Percentiles rank a stretch among this genome's conserved stretches.
These are phyloP conservation scores for Poecilia latipinna DNA, from an alignment of 2,113 vertebrate species.

Conservation along the genomic window DNA sequence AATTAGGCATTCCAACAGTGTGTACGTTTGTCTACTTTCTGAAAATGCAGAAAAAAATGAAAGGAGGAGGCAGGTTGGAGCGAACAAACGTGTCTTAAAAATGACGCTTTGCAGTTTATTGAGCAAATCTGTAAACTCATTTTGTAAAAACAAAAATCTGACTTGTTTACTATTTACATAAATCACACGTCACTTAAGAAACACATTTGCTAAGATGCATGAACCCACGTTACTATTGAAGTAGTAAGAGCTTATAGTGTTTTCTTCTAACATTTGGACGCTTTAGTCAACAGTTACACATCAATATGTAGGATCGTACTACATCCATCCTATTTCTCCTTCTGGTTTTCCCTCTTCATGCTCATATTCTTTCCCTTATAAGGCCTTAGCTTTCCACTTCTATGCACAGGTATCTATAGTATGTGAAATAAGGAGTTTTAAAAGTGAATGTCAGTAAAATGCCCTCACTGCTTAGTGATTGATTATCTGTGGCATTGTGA, in stretches of 20 bases:
- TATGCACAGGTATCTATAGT: constrained; percentile 76
- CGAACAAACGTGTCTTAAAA: constrained; percentile 11
- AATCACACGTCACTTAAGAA: not conserved
- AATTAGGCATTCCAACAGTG: constrained; percentile 45
- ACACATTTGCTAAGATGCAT: constrained; percentile 45
- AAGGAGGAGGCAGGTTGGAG: constrained; percentile 7
- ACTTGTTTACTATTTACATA: constrained; percentile 41
- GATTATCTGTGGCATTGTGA: constrained; percentile 57
- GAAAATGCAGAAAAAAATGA: constrained; percentile 25
- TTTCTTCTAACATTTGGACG: constrained; percentile 23
- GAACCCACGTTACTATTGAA: constrained; percentile 23
- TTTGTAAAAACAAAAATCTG: constrained; percentile 33
- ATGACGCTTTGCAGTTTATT: constrained; percentile 4
- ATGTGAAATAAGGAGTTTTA: constrained; percentile 53
- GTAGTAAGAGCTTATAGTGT: constrained; percentile 17
- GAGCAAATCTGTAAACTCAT: constrained; percentile 30
- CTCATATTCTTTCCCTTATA: constrained; percentile 30
- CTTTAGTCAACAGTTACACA: constrained; percentile 3
- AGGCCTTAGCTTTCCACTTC: constrained; percentile 79
- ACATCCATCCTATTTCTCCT: constrained; percentile 26
- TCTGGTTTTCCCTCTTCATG: constrained; percentile 33
- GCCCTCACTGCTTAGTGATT: constrained; percentile 64
- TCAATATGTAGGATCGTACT: constrained; percentile 39
- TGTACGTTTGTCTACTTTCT: constrained; percentile 40
- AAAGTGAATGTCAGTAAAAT: constrained; percentile 62